Evolutionary conservation across 92 coral and sea anemone genomes (phyloP).

Genomic region (Zoanthus solanderi): DNA sequence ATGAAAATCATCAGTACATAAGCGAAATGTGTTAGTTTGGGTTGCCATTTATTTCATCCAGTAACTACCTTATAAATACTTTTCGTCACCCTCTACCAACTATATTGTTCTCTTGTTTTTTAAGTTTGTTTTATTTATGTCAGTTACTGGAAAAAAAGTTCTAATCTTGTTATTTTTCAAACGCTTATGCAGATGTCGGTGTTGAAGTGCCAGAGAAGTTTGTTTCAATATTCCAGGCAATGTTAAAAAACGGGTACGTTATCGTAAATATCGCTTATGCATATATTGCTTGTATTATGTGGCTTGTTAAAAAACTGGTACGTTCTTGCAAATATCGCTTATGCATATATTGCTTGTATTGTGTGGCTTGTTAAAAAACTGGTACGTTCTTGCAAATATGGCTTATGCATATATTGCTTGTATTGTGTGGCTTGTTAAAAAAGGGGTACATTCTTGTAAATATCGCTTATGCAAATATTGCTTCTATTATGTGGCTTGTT

Average conservation of each 20-base stretch:
- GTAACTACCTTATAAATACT: too few species aligned
- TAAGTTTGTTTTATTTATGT: too few species aligned
- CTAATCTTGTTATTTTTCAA: too few species aligned
- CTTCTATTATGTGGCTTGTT: background rate
- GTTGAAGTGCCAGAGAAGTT: constrained; percentile 11
- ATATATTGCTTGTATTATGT: background rate
- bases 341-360: too few species aligned
- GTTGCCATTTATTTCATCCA: too few species aligned
- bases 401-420: too few species aligned
- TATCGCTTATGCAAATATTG: background rate
- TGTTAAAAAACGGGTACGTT: constrained; percentile 14
- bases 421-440: background rate
- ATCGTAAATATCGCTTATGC: background rate
- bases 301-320: background rate
- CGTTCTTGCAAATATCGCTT: background rate
- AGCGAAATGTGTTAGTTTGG: too few species aligned
- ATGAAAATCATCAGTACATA: too few species aligned
- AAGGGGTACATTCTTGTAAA: background rate
- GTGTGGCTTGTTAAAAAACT: background rate
- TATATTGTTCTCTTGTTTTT: too few species aligned
- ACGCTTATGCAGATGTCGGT: background rate
- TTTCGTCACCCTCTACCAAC: too few species aligned
- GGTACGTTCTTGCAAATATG: background rate
- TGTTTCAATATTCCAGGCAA: constrained; percentile 27
- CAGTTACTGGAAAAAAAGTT: too few species aligned